Base-by-base conservation (phyloP, 2,113 vertebrate species). In the Oryzias woworae region DNA sequence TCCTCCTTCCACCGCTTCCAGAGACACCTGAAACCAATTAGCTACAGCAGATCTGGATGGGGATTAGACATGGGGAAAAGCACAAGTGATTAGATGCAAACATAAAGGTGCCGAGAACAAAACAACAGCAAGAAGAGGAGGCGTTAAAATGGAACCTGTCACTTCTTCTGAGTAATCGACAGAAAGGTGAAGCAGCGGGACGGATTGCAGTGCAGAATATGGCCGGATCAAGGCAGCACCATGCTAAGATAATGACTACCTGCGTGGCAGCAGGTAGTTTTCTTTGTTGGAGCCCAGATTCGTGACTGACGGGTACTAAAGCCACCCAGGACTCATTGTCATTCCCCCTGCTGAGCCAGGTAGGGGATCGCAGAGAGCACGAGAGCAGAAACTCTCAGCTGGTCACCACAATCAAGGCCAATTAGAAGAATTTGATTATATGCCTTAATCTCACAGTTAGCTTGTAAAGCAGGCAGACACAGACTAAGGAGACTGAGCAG, bases 1-100 rank as follows among this genome's bases (percentile, higher is more conserved):
- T 24, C 57, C 64, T 64, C 59, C 56, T 71, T 58, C 59, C 16
- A 20, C 61, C 6, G 44, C 72, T 56, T 44, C 64, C 73, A 69
- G 59, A 60, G 60, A 81, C 71, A 78, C 77, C 83, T 83, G 83
- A 77, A 82, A 83, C 66, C 69, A 79, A 85, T 87, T 81, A 85
- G 58, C 65, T 44, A 16, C 67, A 75, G 73, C 58, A 69, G 61
- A 84, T 82, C 57, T 59, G 65, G 78, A 80, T 73, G 77, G 50
- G 60, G 77, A 82, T 81, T 65, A 78, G 71, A 78, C 57, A 18
- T 54, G 13, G 61, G 64, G 44, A 61, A 36, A 57, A 71, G 48
- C 51, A 7, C 58, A 12, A 51, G 48, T 62, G 57, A 69, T 71
- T 73, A 81, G 62, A 69, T 45, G 17, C 23, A 60, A 57, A 71